Percentiles rank a stretch among this genome's conserved stretches.
Conservation (phyloP, 2,113 vertebrate species). For the human region GRCh38 chr6:130869001-130869500, state of each 20-base stretch:
- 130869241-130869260: slow-evolving; percentile 78
- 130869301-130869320: slow-evolving; percentile 43
- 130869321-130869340: slow-evolving; percentile 46
- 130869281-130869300: slow-evolving; percentile 72
- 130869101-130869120: neutral
- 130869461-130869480: slow-evolving; percentile 68
- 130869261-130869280: slow-evolving; percentile 71
- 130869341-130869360: slow-evolving; percentile 75
- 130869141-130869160: neutral
- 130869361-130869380: slow-evolving; percentile 79
- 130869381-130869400: slow-evolving; percentile 78
- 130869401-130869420: slow-evolving; percentile 76
- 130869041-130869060: neutral
- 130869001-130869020: neutral
- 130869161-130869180: neutral
- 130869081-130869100: neutral
- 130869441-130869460: slow-evolving; percentile 67
- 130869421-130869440: slow-evolving; percentile 77
- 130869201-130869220: neutral
- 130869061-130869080: neutral
- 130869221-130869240: slow-evolving; percentile 68
- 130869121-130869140: neutral
- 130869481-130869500: slow-evolving; percentile 83
- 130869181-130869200: neutral
- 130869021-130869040: neutral